Base-by-base conservation (phyloP, 2,888 invertebrate genomes). In the Sinelater perroti region DNA sequence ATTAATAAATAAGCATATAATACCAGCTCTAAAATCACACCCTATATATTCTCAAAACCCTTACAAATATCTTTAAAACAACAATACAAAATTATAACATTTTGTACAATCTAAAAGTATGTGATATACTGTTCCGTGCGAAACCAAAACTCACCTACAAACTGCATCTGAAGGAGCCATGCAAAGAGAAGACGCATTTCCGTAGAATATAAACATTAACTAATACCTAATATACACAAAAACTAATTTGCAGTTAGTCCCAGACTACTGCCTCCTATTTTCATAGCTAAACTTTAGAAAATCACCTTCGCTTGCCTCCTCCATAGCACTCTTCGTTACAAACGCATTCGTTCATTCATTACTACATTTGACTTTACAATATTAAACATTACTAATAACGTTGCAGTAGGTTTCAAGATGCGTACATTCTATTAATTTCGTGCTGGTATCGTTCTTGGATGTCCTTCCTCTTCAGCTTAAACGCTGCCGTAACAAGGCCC, bases 401-500 rank as follows among this genome's bases (percentile, higher is more conserved):
- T 51, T 52, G 44, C 10, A 56, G 46, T 52, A 46, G 40, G 30
- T 82, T 83, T 92, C 91, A 93, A 84, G 92, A 93, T 60, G 91
- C 90, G 80, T 97, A 97, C 93, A 97, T 94, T 68, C 91, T 85
- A 77, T 91, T 91, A 73, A 97, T 94, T 80, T 95, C 94, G 67
- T 90, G 87, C 79, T 93, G 89, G 83, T 96, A 98, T 69, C 89
- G 86, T 66, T 94, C 92, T 80, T 97, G 94, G 70, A 98, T 96
- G 78, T 93, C 93, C 85, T 95, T 96, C 72, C 98, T 85, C 80
- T 97, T 97, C 76, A 98, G 84, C 82, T 99, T 99, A 82, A 97
- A 95, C 50, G 98, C 97, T 65, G 97, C 98, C 21, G 98, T 99
- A 6, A 98, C 95, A 40, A 98, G 86, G 53, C 97, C 97, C 86